phyloP scores from a whole-genome alignment of 2,113 vertebrate genomes.

The Crotalus horridus region DNA sequence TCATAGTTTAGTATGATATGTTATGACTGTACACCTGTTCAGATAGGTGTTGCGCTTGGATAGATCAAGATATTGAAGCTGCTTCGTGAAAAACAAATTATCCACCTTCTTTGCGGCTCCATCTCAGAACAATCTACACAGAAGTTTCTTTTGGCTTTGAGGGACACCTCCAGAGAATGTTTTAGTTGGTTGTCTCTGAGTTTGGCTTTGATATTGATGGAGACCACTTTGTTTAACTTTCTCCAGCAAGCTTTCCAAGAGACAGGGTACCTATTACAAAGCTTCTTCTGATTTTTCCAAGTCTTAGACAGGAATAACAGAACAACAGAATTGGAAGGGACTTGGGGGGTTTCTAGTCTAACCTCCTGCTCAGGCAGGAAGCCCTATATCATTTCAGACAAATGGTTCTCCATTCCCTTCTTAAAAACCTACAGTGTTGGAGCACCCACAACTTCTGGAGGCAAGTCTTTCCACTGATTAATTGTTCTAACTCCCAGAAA shows the following conservation, averaged over 20 bases:
- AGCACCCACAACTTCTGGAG: too few relatives aligned
- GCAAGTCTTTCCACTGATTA: neutral
- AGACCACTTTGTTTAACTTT: neutral
- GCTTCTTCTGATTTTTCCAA: neutral
- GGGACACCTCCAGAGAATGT: neutral
- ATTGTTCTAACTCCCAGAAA: neutral
- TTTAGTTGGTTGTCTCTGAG: neutral
- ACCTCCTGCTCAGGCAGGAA: too few relatives aligned
- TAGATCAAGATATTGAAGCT: neutral
- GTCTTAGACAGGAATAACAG: neutral
- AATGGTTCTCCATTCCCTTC: too few relatives aligned
- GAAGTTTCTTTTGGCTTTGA: neutral
- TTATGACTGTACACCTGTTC: neutral
- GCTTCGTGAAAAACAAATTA: neutral
- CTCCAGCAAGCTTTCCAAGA: neutral
- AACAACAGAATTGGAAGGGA: neutral
- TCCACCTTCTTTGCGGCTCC: neutral
- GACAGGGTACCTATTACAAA: neutral
- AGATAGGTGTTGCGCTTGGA: neutral
- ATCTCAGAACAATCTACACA: neutral
- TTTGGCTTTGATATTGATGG: neutral
- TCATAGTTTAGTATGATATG: neutral
- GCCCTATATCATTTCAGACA: too few relatives aligned
- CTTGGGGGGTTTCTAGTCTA: too few relatives aligned
- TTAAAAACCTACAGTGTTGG: too few relatives aligned